These are phyloP conservation scores for Pitta sordida DNA, from an alignment of 2,113 vertebrate species.

Conservation along the genomic window DNA sequence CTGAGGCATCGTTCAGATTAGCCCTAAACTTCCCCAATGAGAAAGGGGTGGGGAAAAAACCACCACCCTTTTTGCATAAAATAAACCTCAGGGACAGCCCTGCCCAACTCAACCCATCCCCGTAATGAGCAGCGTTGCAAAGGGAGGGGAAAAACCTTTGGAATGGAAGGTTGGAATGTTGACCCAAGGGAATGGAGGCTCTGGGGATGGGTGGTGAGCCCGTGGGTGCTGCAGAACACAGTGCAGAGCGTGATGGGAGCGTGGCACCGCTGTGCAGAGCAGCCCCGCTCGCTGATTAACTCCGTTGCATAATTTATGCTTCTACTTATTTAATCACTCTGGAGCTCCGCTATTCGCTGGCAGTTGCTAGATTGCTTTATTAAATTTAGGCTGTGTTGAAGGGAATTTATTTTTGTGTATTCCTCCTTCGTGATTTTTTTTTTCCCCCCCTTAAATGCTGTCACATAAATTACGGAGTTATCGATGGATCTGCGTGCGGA, in stretches of 20 bases:
- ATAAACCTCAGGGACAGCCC: neutral
- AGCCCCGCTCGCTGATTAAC: neutral
- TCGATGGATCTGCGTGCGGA: slow-evolving; percentile 31
- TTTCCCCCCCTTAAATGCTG: slow-evolving; percentile 4
- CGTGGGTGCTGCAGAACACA: neutral
- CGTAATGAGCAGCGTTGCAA: no score
- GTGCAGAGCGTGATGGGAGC: neutral
- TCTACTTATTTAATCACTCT: slow-evolving; percentile 23
- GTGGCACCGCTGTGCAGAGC: neutral
- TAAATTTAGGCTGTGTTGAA: slow-evolving; percentile 46
- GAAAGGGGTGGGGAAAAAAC: neutral
- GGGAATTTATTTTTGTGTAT: slow-evolving; percentile 47
- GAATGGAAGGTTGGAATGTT: neutral
- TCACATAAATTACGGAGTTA: slow-evolving; percentile 30
- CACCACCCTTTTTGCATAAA: neutral
- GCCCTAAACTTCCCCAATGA: neutral
- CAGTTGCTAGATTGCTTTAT: slow-evolving; percentile 60
- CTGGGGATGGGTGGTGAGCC: neutral
- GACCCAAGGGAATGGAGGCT: rapidly evolving
- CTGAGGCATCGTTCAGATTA: neutral
- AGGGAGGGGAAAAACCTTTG: neutral
- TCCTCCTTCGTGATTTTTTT: slow-evolving; percentile 44
- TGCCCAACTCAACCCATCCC: neutral
- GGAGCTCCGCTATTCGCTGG: neutral
- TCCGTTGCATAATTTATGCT: neutral